These are phyloP conservation scores for Erythrolamprus reginae DNA, from an alignment of 2,113 vertebrate genomes.

Conservation along the genomic window DNA sequence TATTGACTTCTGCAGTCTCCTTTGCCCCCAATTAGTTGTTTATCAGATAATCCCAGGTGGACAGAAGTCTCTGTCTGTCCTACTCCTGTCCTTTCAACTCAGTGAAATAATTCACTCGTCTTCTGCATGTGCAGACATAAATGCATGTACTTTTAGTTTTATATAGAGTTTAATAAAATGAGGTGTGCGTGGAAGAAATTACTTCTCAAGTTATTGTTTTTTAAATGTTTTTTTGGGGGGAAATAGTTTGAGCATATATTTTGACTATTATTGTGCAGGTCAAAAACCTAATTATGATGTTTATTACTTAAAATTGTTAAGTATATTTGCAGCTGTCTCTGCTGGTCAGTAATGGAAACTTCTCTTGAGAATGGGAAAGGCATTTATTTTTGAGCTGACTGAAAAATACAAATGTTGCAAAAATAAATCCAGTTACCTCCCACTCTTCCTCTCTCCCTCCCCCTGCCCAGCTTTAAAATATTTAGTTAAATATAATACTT, in stretches of 20 bases:
- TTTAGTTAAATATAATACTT: slow-evolving; percentile 1
- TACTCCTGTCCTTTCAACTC: not conserved
- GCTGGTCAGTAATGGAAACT: not conserved
- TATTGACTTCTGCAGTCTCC: not conserved
- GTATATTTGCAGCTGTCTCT: not conserved
- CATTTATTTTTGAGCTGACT: not conserved
- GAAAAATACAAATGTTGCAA: slow-evolving; percentile 13
- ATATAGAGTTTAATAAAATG: not conserved
- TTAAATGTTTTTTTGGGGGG: not conserved
- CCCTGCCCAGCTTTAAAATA: not conserved
- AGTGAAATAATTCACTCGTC: not conserved
- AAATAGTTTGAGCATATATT: not conserved
- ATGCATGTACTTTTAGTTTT: not conserved
- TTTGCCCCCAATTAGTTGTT: not conserved
- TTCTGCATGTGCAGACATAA: not conserved
- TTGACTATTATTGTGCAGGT: not conserved
- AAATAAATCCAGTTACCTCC: slow-evolving; percentile 4
- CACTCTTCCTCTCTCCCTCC: not conserved
- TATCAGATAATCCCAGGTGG: not conserved
- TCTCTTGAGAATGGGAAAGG: not conserved
- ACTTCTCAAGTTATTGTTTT: not conserved
- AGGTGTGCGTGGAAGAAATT: not conserved
- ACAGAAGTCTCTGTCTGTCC: not conserved
- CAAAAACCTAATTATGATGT: not conserved
- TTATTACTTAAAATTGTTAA: not conserved